Percentiles rank a stretch among this genome's conserved stretches.
These are phyloP conservation scores for Dilophus febrilis DNA, from an alignment of 2,888 invertebrate genomes.

Conservation along the genomic window DNA sequence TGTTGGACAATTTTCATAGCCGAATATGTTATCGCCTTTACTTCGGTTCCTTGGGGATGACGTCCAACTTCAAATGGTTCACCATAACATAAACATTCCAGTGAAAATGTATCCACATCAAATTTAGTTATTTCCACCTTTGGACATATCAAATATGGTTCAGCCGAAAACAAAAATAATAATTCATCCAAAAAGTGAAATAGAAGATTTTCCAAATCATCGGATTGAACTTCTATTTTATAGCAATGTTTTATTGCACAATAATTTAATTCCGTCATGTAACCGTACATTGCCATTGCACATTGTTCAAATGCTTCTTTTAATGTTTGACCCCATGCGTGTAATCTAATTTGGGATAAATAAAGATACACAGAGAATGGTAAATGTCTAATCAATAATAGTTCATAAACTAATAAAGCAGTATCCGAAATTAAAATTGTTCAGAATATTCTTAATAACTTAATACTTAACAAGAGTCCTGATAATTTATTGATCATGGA, in stretches of 20 bases:
- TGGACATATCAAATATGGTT: conserved; percentile 74
- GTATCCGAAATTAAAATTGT: too few species aligned
- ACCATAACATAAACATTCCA: conserved; percentile 71
- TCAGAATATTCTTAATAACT: too few species aligned
- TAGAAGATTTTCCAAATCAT: conserved; percentile 74
- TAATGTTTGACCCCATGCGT: conserved; percentile 79
- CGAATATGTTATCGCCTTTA: conserved; percentile 98
- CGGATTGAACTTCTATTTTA: conserved; percentile 72
- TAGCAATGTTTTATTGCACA: conserved; percentile 66
- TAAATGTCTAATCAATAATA: too few species aligned
- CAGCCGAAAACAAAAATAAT: conserved; percentile 80
- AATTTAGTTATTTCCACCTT: conserved; percentile 79
- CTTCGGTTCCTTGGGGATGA: conserved; percentile 95
- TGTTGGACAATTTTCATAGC: conserved; percentile 86
- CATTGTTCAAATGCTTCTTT: conserved; percentile 89
- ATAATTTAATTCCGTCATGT: conserved; percentile 82
- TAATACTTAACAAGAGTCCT: too few species aligned
- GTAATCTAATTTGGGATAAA: too few species aligned
- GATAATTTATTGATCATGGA: too few species aligned
- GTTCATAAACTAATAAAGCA: too few species aligned
- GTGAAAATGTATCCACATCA: conserved; percentile 62
- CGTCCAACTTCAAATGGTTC: conserved; percentile 84
- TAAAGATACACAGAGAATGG: too few species aligned
- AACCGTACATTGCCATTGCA: conserved; percentile 91
- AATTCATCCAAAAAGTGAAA: conserved; percentile 91